phyloP scores from a whole-genome alignment of 1,140 invertebrate genomes.

The Aplysia californica region DNA sequence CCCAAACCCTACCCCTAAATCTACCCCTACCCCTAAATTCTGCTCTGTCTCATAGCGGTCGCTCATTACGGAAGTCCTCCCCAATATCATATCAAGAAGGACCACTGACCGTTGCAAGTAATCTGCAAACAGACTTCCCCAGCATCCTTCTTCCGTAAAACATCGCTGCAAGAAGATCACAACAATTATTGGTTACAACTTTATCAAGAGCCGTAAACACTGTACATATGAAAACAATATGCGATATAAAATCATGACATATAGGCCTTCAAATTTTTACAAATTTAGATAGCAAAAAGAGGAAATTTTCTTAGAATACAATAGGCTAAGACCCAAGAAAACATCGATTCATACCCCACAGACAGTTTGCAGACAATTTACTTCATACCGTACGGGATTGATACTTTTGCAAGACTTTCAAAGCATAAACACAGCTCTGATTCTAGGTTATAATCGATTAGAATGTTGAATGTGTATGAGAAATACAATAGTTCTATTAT shows the following conservation, averaged over 20 bases:
- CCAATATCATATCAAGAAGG: no score
- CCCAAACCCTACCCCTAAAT: neutral
- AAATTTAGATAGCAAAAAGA: neutral
- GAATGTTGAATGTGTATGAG: no score
- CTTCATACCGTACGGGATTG: no score
- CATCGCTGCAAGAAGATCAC: conserved; percentile 42
- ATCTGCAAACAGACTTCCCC: conserved; percentile 46
- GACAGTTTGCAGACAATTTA: no score
- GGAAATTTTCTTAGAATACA: neutral
- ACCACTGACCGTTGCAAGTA: conserved; percentile 49
- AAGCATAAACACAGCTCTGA: no score
- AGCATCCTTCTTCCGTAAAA: conserved; percentile 48
- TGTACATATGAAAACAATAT: neutral
- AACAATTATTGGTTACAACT: neutral
- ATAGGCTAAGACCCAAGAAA: no score
- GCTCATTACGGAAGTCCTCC: no score
- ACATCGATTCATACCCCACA: no score
- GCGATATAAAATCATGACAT: neutral
- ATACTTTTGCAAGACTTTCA: no score
- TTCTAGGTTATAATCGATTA: no score
- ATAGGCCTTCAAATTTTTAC: neutral
- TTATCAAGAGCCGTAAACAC: neutral
- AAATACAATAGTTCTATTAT: no score
- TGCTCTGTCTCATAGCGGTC: neutral
- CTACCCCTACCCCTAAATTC: no score